Base-by-base conservation (phyloP, 2,888 invertebrate genomes). In the Cantharis lateralis region DNA sequence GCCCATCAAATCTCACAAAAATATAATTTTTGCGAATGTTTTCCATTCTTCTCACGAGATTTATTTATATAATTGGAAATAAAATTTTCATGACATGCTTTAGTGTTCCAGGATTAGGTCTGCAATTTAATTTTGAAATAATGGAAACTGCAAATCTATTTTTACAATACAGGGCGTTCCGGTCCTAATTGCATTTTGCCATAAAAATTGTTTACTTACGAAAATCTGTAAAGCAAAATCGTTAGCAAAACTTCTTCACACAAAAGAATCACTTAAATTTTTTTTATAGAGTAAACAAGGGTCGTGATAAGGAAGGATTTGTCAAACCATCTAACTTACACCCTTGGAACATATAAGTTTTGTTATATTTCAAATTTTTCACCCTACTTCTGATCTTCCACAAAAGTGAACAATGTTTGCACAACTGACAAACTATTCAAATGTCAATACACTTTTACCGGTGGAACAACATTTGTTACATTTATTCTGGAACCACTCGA, bases 371-470 rank as follows among this genome's bases (percentile, higher is more conserved):
- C 76, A 74, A 79, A 78, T 75, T 73, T 70, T 76, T 76, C 69
- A 77, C 76, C 79, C 80, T 75, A 71, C 64, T 78, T 76, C 73
- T 80, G 76, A 80, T 80, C 80, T 66, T 80, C 72, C 74, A 71
- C 76, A 78, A 76, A 80, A 80, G 79, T 81, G 80, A 79, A 81
- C 76, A 79, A 78, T 82, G 82, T 83, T 83, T 82, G 81, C 82
- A 82, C 79, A 82, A 82, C 80, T 82, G 82, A 82, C 82, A 81
- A 80, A 80, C 80, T 78, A 69, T 70, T 76, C 80, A 79, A 82
- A 81, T 82, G 82, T 83, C 82, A 82, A 82, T 82, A 82, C 80
- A 82, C 82, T 83, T 28, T 82, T 48, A 48, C 48, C 48, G n/a
- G n/a, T n/a, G 48, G 48, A 48, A 48, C n/a, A 48, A 48, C 48